Base-by-base conservation (phyloP, 2,113 vertebrate species). In the Paracanthobrama guichenoti region DNA sequence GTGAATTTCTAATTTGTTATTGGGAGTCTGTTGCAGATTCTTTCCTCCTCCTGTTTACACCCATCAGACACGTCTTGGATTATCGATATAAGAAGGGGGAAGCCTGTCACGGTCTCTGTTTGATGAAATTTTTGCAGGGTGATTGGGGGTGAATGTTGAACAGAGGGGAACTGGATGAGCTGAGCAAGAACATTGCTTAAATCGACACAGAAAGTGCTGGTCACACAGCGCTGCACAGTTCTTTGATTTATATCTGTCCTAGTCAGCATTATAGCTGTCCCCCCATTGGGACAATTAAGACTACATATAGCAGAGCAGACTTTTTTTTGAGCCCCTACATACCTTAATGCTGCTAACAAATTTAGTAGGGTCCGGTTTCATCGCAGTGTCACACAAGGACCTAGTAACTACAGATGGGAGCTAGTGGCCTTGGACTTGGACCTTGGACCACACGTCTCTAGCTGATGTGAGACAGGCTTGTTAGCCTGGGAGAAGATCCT, bases 1-100 rank as follows among this genome's bases (percentile, higher is more conserved):
- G n/a, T 78, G 64, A 55, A 46, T 62, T 69, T 76, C 64, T 64
- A 83, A 86, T 88, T 79, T 86, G 83, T 62, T 85, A 69, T 48
- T 83, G 75, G 73, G 69, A 69, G 28, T 85, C 59, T 83, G 81
- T 66, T 26, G 79, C 50, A 60, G 76, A 18, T 44, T 60, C 42
- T 35, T 69, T n/a, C 59, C 67, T 71, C 57, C 13, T 53, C 82
- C 55, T 59, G 42, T 84, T 69, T 76, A 9, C 75, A 48, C 13
- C 84, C 48, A 75, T 71, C 85, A 83, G 67, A 76, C 78, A 55
- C 73, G 78, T 81, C 60, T 71, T 10, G 14, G 50, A 82, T 67
- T 83, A 87, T 82, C 85, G 78, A 83, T 82, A 85, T 82, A 85
- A 53, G 59, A 69, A 55, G 84, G 77, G 13, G 80, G 60, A 66